Evolutionary conservation across 2,113 vertebrate genomes (phyloP).

Genomic region (Ptilonorhynchus violaceus): DNA sequence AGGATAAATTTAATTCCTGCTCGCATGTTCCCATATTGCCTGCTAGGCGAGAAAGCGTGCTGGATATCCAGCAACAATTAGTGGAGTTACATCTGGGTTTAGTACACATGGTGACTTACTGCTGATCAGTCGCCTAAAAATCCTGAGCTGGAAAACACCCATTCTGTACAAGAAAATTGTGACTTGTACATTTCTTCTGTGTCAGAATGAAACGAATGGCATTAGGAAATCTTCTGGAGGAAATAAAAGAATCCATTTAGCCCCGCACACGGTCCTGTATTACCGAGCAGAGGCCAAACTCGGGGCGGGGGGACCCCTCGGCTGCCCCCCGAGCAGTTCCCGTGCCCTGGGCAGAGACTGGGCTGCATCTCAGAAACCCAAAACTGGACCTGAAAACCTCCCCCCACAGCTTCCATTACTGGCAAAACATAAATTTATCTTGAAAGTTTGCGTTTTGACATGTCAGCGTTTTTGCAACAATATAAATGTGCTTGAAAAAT

Average conservation of each 20-base stretch:
- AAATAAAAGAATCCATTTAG: not conserved
- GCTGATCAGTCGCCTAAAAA: not conserved
- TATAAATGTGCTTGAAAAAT: conserved; percentile 22
- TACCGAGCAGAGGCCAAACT: not conserved
- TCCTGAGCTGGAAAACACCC: not conserved
- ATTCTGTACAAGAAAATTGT: not conserved
- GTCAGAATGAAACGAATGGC: not conserved
- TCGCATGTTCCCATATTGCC: not conserved
- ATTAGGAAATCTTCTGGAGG: not conserved
- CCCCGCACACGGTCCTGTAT: fast-evolving
- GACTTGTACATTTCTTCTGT: not conserved
- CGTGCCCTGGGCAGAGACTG: too few species aligned
- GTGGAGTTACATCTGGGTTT: not conserved
- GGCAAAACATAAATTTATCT: not conserved
- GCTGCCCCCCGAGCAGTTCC: not conserved
- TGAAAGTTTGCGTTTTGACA: not conserved
- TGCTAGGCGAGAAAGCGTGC: not conserved
- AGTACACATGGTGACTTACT: not conserved
- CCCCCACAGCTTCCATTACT: not conserved
- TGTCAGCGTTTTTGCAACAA: not conserved
- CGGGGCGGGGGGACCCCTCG: not conserved
- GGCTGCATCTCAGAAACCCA: not conserved
- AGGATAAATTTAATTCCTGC: not conserved
- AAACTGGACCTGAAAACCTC: not conserved
- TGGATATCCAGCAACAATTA: not conserved